Evolutionary conservation across 2,797 vertebrate species (phyloP), one percentile per base, ranked within the genome.

Genomic region (Eleutherodactylus coqui): DNA sequence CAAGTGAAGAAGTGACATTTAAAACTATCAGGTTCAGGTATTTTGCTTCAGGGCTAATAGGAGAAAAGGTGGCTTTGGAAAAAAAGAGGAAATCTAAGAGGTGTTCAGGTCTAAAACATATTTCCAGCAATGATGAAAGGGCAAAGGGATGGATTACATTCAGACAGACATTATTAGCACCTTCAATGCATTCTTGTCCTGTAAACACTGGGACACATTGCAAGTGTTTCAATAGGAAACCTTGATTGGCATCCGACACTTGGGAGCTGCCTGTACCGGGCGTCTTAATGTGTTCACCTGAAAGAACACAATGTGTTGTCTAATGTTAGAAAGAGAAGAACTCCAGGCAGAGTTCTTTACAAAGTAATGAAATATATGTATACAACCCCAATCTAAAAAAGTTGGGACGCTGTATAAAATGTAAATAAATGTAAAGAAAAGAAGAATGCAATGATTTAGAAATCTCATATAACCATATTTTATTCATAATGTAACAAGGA

Each of bases 1-100:
- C 77, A 81, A 80, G 75, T 43, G 72, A 67, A 79, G 53, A 58
- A 76, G 70, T 87, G 86, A 87, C 82, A 87, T 87, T 87, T 87
- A 87, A 87, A 76, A 85, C 86, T 85, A 84, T 87, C 86, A 80
- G 82, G 86, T 67, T 87, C 86, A 87, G 86, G 82, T 87, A 85
- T 84, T 84, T 85, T 81, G 55, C 86, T 87, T 76, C 82, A 81
- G 86, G 86, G 86, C 86, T 84, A 84, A 87, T 72, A 76, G 77
- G 70, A 81, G 76, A 75, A 83, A 79, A 84, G 64, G 41, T 58
- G 43, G 60, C 69, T 53, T 76, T 87, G 69, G 82, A 81, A 87
- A 87, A 79, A 87, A 80, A 73, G 51, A 83, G 58, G 86, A 87
- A 87, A 85, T 87, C 86, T 87, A 62, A 87, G 86, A 87, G 82